Conservation (phyloP, 2,797 vertebrate genomes). For the Pantherophis alleghaniensis region DNA sequence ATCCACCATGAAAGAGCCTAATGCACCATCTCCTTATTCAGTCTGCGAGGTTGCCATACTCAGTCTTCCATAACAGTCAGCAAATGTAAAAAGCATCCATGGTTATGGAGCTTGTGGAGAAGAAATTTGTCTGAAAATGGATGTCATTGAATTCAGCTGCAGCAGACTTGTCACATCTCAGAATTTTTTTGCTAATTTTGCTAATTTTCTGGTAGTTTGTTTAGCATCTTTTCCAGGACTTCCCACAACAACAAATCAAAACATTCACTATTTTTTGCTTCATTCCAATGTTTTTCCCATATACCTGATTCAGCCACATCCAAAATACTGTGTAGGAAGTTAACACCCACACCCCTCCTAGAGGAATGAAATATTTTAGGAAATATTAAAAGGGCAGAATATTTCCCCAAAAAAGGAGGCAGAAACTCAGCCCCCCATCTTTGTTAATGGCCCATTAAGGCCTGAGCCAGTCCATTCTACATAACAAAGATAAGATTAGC, state of each 20-base stretch:
- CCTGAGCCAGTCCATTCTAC: too few relatives aligned
- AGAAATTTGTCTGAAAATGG: background rate
- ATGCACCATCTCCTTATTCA: background rate
- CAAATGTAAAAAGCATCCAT: too few relatives aligned
- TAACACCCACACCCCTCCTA: too few relatives aligned
- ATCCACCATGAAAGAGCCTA: background rate
- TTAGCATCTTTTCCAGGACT: background rate
- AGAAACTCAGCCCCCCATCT: too few relatives aligned
- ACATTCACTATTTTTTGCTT: background rate
- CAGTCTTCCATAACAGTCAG: background rate
- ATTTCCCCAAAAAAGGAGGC: too few relatives aligned
- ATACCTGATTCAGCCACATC: too few relatives aligned
- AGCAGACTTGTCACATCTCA: background rate
- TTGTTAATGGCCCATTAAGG: too few relatives aligned
- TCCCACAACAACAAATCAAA: background rate
- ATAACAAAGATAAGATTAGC: too few relatives aligned
- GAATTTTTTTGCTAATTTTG: background rate
- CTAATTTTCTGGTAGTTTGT: background rate
- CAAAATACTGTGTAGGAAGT: background rate
- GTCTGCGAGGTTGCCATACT: background rate
- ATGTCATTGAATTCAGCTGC: background rate
- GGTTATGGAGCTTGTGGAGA: background rate
- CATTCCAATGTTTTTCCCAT: background rate
- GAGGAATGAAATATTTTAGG: too few relatives aligned
- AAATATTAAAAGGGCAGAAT: too few relatives aligned